Percentiles rank a stretch among this genome's conserved stretches.
phyloP scores from a whole-genome alignment of 2,888 invertebrate genomes.

The Allygus modestus region DNA sequence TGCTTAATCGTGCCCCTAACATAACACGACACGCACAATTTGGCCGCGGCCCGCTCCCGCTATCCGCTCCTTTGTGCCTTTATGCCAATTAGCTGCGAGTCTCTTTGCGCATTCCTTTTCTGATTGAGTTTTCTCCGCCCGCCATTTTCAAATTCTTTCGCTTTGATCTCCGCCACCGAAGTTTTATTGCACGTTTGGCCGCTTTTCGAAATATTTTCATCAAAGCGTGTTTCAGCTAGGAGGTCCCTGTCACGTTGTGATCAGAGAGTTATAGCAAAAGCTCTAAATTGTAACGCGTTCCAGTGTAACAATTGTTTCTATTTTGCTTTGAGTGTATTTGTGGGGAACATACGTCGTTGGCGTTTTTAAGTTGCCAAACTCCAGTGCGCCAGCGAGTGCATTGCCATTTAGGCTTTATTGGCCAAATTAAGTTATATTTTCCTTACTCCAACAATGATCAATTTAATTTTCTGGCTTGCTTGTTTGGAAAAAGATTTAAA shows the following conservation, averaged over 20 bases:
- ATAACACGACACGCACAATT: constrained; percentile 57
- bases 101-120: constrained; percentile 35
- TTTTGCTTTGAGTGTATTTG: not conserved
- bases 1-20: constrained; percentile 57
- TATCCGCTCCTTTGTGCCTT: constrained; percentile 35
- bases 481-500: too few relatives aligned
- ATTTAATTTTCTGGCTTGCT: too few relatives aligned
- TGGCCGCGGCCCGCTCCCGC: constrained; percentile 1
- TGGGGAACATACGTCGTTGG: too few relatives aligned
- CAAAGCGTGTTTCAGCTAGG: not conserved
- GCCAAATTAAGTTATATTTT: too few relatives aligned
- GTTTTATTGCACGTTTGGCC: constrained; percentile 30
- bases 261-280: not conserved
- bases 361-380: too few relatives aligned
- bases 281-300: not conserved
- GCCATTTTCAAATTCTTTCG: constrained; percentile 44
- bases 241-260: constrained; percentile 2
- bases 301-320: not conserved
- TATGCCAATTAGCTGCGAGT: constrained; percentile 42
- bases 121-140: constrained; percentile 57
- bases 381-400: too few relatives aligned
- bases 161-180: constrained; percentile 55
- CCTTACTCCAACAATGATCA: too few relatives aligned
- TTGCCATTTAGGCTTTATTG: too few relatives aligned
- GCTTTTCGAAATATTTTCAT: constrained; percentile 23